Base-by-base conservation (phyloP, 2,113 vertebrate species). In the Osmerus eperlanus region DNA sequence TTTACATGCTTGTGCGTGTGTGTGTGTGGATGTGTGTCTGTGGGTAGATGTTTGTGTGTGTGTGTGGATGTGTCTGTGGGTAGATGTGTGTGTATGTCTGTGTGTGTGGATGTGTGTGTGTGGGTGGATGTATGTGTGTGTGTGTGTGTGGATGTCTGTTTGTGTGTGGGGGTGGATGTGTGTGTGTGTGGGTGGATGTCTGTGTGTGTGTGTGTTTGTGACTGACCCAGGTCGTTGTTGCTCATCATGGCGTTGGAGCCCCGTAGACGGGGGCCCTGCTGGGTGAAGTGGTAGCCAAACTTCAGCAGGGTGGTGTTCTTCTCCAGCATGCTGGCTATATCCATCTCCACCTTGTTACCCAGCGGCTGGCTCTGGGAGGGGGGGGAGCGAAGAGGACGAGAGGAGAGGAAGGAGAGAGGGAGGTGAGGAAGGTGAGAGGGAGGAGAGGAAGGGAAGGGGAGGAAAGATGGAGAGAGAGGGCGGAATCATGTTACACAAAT, bases 281-380 rank as follows among this genome's bases (percentile, higher is more conserved):
- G 97, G 51, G 96, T 98, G 83, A 99, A 99, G 78, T 98, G 96
- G 89, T 99, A 99, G 32, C 97, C 96, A 0, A 99, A 99, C 86
- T 94, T 99, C 83, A 99, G 82, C 60, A 99, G 89, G 0, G 95
- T 93, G 63, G 91, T 90, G 77, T 99, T 99, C 83, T 95, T 96
- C 90, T 99, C 97, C 90, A 99, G 77, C 93, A 99, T 99, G 85
- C 80, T 93, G 4, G 96, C 97, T 0, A 99, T 99, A 91, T 98
- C 96, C 97, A 99, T 99, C 89, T 99, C 97, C 54, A 98, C 97
- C 80, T 96, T 97, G 92, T 98, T 99, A 75, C 97, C 97, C 84
- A 99, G 82, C 0, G 94, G 96, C 83, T 99, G 97, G 84, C 97
- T 98, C 97, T 99, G 89, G 16, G n/a, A 16, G 51, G 19, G 21